Base-by-base conservation (phyloP, 2,113 vertebrate genomes). In the Thoracochromis brauschi region DNA sequence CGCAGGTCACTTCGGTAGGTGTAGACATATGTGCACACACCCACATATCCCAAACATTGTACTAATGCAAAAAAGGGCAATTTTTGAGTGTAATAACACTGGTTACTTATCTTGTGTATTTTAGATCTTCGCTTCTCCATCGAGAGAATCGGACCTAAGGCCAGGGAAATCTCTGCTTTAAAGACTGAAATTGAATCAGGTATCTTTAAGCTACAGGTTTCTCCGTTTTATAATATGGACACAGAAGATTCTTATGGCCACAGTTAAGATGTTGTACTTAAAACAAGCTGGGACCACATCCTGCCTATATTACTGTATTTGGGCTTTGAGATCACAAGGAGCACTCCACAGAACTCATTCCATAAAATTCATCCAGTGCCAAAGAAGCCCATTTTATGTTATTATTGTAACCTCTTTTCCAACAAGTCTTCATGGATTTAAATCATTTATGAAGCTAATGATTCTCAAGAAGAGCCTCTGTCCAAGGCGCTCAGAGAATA, bases 1-100 rank as follows among this genome's bases (percentile, higher is more conserved):
- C 98, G 98, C 93, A 97, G 99, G 95, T 97, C 97, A 82, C 96
- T 99, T 19, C 98, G 98, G 98, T 99, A 90, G 65, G 97, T 82
- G 17, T 9, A 8, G 31, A 58, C 13, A 40, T 8, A 60, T 81
- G 17, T 5, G 8, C 24, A 42, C 7, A 21, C 12, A 60, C 45
- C 8, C 38, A 14, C 2, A 5, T 13, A n/a, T 17, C 9, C 78
- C 21, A 31, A 49, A 47, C 71, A 16, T 75, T 7, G 6, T 4
- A 47, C 21, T 42, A 53, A 14, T 17, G 29, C 7, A 9, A 24
- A 7, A 45, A 55, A 3, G 19, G 19, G 33, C 4, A 17, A 42
- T 3, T 19, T 21, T 12, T 26, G 3, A 35, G 6, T 2, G 11
- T n/a, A 57, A 51, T 51, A 49, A 88, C 6, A 1, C 31, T 31